Percentiles rank a stretch among this genome's conserved stretches.
Conservation (phyloP, 2,888 invertebrate species). For the Dusona sp. region DNA sequence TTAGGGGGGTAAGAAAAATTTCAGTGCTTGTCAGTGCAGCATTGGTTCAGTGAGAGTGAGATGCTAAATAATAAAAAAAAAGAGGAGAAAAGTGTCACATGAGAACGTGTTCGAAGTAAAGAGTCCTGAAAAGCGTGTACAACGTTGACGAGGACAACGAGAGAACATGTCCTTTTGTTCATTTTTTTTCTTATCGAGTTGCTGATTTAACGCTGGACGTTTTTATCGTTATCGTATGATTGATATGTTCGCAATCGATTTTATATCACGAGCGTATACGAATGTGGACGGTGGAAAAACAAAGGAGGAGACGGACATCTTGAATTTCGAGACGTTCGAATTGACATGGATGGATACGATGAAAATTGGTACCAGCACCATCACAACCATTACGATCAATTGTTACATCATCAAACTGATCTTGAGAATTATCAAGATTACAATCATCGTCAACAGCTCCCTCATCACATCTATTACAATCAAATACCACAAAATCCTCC, state of each 20-base stretch:
- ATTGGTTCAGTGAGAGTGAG: not conserved
- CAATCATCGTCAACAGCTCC: constrained; percentile 62
- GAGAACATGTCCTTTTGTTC: not conserved
- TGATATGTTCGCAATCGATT: constrained; percentile 61
- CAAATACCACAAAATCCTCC: constrained; percentile 46
- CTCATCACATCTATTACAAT: constrained; percentile 56
- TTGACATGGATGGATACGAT: constrained; percentile 81
- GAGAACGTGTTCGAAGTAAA: constrained; percentile 28
- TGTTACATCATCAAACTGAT: constrained; percentile 70
- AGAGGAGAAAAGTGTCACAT: constrained; percentile 23
- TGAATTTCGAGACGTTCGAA: constrained; percentile 52
- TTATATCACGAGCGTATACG: constrained; percentile 22
- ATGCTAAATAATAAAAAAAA: not conserved
- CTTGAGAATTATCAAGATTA: constrained; percentile 74
- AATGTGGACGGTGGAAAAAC: constrained; percentile 9
- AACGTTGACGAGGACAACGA: constrained; percentile 29
- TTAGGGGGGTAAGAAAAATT: constrained; percentile 48
- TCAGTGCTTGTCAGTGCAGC: constrained; percentile 19
- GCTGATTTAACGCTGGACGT: constrained; percentile 27
- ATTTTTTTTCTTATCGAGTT: constrained; percentile 1
- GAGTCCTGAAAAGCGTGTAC: constrained; percentile 30
- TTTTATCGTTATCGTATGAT: constrained; percentile 62
- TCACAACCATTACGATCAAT: constrained; percentile 71
- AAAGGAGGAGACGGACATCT: not conserved
- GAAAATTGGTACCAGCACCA: constrained; percentile 80